Base-by-base conservation (phyloP, 64 coral and sea anemone species). In the Pocillopora verrucosa region DNA sequence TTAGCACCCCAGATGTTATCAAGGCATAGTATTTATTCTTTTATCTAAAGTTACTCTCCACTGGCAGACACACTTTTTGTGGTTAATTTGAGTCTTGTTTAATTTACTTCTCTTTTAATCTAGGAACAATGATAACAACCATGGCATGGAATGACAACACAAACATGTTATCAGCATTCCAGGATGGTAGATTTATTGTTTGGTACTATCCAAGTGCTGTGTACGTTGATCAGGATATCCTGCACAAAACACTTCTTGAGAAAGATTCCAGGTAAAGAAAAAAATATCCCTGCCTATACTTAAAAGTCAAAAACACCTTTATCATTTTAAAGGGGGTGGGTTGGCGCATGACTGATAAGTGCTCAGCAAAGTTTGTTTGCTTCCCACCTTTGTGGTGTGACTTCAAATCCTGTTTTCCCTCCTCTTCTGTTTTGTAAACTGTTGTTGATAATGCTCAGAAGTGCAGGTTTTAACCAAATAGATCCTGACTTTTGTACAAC, bases 131-230 rank as follows among this genome's bases (percentile, higher is more conserved):
- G 93, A 78, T 94, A 61, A 94, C 93, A 14, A 91, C 88, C 59
- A 82, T 94, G 76, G 81, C 93, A 5, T 94, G 93, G 93, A 94
- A 94, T 77, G 93, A 94, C 45, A 87, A 89, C 19, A 91, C 89
- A 22, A 94, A 94, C 69, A 94, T 94, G 93, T 24, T 94, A 63
- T 65, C 93, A 35, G 93, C 93, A 69, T 91, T 94, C 59, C 93
- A 94, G 56, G 94, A 95, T 89, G 94, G 94, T 35, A 25, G 75
- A 38, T 95, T 95, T 37, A 95, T 90, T 61, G 94, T 95, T 19
- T 95, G 94, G 94, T 95, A 91, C 25, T 95, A 95, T 74, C 94
- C 94, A 19, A 91, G 81, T 77, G 90, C 94, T 20, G 94, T 95
- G 11, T 84, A 88, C 38, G 94, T 95, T 38, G 94, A 95, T 61